These are phyloP conservation scores for Drosophila murphyi DNA, from an alignment of 1,140 invertebrate species.

Conservation along the genomic window DNA sequence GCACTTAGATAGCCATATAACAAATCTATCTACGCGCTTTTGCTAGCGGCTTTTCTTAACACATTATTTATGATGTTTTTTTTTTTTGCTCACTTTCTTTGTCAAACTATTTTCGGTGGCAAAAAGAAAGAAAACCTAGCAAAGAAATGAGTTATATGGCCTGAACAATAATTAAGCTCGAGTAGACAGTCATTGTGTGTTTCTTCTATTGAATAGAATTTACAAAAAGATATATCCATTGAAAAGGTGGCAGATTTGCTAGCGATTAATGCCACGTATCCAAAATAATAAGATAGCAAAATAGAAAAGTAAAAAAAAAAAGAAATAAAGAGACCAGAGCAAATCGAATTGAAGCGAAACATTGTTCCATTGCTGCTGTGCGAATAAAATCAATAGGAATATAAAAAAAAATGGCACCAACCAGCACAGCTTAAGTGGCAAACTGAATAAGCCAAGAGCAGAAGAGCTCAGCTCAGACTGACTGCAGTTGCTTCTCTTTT, in stretches of 20 bases:
- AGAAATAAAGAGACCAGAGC: constrained; percentile 35
- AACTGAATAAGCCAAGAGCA: constrained; percentile 30
- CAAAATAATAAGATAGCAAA: constrained; percentile 23
- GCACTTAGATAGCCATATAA: constrained; percentile 8
- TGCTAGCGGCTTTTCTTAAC: constrained; percentile 74
- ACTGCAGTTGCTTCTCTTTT: constrained; percentile 26
- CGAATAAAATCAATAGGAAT: constrained; percentile 34
- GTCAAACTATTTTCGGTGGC: constrained; percentile 59
- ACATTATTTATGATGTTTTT: constrained; percentile 76
- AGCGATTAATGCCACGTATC: constrained; percentile 51
- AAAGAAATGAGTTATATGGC: constrained; percentile 38
- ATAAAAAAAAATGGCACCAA: not conserved
- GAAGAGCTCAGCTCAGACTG: constrained; percentile 11
- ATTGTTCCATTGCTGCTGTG: constrained; percentile 1
- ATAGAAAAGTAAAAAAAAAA: constrained; percentile 14
- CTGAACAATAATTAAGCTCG: constrained; percentile 64
- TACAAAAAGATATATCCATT: constrained; percentile 26
- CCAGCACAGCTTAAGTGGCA: constrained; percentile 18
- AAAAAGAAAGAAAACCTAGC: constrained; percentile 24
- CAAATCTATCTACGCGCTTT: constrained; percentile 57
- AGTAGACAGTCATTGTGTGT: constrained; percentile 31
- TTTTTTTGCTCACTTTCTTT: constrained; percentile 69
- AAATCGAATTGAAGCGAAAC: constrained; percentile 35
- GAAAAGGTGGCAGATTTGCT: constrained; percentile 41
- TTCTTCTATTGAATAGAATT: constrained; percentile 52